Evolutionary conservation across 2,888 invertebrate species (phyloP).

Genomic region (Chrysolina americana): DNA sequence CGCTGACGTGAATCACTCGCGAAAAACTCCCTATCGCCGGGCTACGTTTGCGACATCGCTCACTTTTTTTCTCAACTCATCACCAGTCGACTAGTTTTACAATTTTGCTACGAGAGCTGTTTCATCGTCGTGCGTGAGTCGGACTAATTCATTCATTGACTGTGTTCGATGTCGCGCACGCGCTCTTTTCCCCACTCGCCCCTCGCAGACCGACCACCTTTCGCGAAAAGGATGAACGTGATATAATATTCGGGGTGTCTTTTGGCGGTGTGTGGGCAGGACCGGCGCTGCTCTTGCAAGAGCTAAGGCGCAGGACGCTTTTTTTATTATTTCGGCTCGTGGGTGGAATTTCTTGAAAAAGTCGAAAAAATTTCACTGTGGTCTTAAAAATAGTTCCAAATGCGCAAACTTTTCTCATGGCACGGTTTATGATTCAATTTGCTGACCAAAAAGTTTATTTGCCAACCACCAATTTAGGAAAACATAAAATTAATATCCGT

Average conservation of each 20-base stretch:
- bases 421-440: too few relatives aligned
- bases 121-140: conserved; percentile 35
- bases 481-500: too few relatives aligned
- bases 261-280: conserved; percentile 1
- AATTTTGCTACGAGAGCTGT: conserved; percentile 17
- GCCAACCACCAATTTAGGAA: too few relatives aligned
- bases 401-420: too few relatives aligned
- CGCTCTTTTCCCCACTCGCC: conserved; percentile 35
- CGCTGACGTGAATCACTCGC: conserved; percentile 9
- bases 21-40: not conserved
- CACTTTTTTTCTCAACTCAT: conserved; percentile 36
- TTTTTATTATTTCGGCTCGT: too few relatives aligned
- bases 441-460: too few relatives aligned
- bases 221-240: conserved; percentile 27
- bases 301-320: too few relatives aligned
- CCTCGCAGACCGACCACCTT: conserved; percentile 35
- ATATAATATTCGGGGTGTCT: conserved; percentile 20
- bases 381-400: too few relatives aligned
- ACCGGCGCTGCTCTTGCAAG: not conserved
- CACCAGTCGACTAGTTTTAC: conserved; percentile 36
- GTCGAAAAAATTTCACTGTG: too few relatives aligned
- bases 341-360: too few relatives aligned
- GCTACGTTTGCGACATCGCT: conserved; percentile 25
- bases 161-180: conserved; percentile 35
- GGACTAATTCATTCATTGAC: conserved; percentile 49